Evolutionary conservation across 2,888 invertebrate genomes (phyloP), one percentile per base, ranked within the genome.

Genomic region (Perdita meconis): DNA sequence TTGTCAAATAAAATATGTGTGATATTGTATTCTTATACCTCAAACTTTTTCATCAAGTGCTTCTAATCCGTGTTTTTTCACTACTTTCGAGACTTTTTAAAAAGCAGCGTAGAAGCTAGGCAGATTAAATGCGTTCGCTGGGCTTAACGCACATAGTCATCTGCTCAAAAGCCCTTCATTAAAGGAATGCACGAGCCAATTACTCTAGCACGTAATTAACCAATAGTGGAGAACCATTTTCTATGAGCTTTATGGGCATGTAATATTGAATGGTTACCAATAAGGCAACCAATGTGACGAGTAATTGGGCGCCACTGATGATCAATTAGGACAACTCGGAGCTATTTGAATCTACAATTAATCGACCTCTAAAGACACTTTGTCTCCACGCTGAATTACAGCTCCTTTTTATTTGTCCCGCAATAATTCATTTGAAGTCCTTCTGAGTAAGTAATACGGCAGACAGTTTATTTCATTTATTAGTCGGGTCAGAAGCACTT

Each of bases 291-390:
- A 63, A 76, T 63, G 38, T 57, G 55, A 38, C 60, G 60, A 68
- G 50, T 75, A 68, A 75, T 78, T 78, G 68, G 59, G 53, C 55
- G 47, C 40, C 59, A 75, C 60, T 60, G 50, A 55, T 47, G 65
- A 65, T 69, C 75, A 75, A 75, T 78, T 78, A 78, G 77, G 60
- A 75, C 64, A 69, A 68, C 50, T 73, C 56, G 24, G 26, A 64
- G 59, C 40, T 56, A 36, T 60, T 77, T 36, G 59, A 60, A 75
- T 63, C 53, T 36, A 22, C 47, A 75, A 75, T 78, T 78, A 75
- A 78, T 69, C 68, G 68, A 60, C 36, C 68, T 26, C 50, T 56
- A 47, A 51, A 64, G 26, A 68, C 53, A 50, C 64, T 69, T 69
- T 68, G 64, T 36, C 30, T 12, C 26, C 3, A 6, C 16, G 42